A percentile compares a stretch with the other conserved stretches of the same genome.
Evolutionary conservation across 2,888 invertebrate species (phyloP).

Genomic region (Drosophila recens): DNA sequence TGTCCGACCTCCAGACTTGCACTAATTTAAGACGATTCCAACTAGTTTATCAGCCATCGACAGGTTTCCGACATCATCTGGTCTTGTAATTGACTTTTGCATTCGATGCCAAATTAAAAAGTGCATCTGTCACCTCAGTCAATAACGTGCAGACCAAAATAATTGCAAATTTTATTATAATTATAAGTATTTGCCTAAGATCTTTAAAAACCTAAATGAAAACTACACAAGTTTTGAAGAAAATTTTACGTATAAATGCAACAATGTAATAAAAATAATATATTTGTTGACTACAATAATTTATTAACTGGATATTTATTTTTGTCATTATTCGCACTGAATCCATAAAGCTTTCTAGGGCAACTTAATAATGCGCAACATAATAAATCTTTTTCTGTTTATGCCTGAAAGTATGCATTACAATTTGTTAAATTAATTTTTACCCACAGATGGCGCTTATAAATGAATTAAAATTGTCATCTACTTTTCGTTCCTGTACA

Average conservation of each 20-base stretch:
- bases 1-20: conserved; percentile 54
- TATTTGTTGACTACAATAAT: not conserved
- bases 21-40: conserved; percentile 63
- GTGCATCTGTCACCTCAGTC: conserved; percentile 23
- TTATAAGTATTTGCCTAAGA: not conserved
- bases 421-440: not conserved
- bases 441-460: conserved; percentile 23
- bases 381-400: not conserved
- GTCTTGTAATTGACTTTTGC: conserved; percentile 32
- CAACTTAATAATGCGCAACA: too few species aligned
- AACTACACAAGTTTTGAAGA: too few species aligned
- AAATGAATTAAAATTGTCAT: not conserved
- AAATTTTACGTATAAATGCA: too few species aligned
- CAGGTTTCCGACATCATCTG: conserved; percentile 60
- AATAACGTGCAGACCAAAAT: not conserved
- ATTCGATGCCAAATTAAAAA: conserved; percentile 5
- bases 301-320: not conserved
- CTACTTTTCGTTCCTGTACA: not conserved
- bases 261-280: too few species aligned
- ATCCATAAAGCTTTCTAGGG: too few species aligned
- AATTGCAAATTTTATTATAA: not conserved
- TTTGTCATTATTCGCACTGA: not conserved
- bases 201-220: too few species aligned
- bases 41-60: conserved; percentile 73
- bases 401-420: conserved; percentile 28